These are phyloP conservation scores for Nerophis lumbriciformis DNA, from an alignment of 2,113 vertebrate species.

Conservation along the genomic window DNA sequence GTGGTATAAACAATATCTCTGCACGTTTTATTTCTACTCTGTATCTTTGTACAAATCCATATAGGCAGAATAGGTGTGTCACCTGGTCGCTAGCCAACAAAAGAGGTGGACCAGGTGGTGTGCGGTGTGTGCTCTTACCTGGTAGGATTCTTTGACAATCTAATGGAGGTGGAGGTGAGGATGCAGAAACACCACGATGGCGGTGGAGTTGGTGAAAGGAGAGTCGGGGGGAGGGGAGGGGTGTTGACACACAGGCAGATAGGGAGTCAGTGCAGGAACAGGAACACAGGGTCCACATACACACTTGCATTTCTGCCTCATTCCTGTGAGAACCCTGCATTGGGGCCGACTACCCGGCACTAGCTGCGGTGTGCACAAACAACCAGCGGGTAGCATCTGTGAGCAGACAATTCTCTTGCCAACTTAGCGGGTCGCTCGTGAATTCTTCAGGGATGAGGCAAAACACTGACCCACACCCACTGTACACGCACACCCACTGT, in stretches of 20 bases:
- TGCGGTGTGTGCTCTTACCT: constrained; percentile 83
- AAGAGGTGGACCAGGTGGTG: constrained; percentile 47
- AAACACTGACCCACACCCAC: too few species aligned
- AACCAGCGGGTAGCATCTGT: too few species aligned
- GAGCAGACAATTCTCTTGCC: too few species aligned
- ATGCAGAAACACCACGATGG: constrained; percentile 74
- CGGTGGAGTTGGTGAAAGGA: constrained; percentile 54
- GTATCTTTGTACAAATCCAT: not conserved
- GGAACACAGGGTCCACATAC: constrained; percentile 48
- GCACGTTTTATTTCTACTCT: too few species aligned
- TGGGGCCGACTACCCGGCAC: too few species aligned
- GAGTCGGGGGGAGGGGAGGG: constrained; percentile 73
- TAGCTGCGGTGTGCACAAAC: too few species aligned
- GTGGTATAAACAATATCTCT: too few species aligned
- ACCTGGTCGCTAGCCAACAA: constrained; percentile 33
- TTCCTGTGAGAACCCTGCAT: too few species aligned
- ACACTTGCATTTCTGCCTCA: constrained; percentile 23
- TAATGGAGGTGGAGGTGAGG: constrained; percentile 80
- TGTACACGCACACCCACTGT: too few species aligned
- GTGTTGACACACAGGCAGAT: constrained; percentile 52
- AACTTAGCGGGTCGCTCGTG: too few species aligned
- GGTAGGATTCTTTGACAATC: constrained; percentile 98
- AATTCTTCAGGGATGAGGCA: too few species aligned
- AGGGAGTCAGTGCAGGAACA: constrained; percentile 66
- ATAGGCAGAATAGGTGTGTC: not conserved